Percentiles rank a stretch among this genome's conserved stretches.
Evolutionary conservation across 1,140 invertebrate genomes (phyloP).

Genomic region (Venturia canescens): DNA sequence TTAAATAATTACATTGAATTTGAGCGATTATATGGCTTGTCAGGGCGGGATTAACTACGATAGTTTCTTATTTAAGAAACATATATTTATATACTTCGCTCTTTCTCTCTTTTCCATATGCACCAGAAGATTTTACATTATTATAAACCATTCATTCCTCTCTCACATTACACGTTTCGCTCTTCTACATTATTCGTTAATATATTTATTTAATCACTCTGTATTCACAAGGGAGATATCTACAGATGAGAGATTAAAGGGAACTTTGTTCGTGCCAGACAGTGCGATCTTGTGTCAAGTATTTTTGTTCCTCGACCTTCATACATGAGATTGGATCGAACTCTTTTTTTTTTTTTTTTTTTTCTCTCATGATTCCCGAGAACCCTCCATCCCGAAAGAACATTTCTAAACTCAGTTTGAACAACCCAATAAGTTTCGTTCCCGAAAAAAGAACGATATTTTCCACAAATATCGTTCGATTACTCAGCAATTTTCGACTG

Average conservation of each 20-base stretch:
- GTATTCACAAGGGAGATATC: constrained; percentile 51
- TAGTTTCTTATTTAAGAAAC: constrained; percentile 44
- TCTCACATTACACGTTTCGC: neutral
- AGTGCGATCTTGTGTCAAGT: constrained; percentile 9
- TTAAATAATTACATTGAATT: constrained; percentile 69
- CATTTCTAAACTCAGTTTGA: neutral
- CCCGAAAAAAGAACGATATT: neutral
- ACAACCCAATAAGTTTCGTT: neutral
- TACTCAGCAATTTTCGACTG: too few species aligned
- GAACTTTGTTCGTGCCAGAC: constrained; percentile 41
- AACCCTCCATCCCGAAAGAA: neutral
- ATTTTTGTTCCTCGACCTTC: too few species aligned
- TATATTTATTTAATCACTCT: constrained; percentile 22
- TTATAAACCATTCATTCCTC: constrained; percentile 43
- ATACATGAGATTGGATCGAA: too few species aligned
- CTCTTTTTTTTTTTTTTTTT: too few species aligned
- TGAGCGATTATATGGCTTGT: constrained; percentile 70
- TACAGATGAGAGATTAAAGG: constrained; percentile 47
- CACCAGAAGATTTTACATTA: constrained; percentile 51
- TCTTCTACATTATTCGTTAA: constrained; percentile 28
- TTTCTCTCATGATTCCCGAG: too few species aligned
- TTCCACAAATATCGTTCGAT: neutral
- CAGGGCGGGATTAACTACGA: constrained; percentile 57
- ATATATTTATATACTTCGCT: constrained; percentile 3
- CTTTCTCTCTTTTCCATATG: constrained; percentile 33